These are phyloP conservation scores for Pristionchus mayeri DNA, from an alignment of 2,888 invertebrate species.

Conservation along the genomic window DNA sequence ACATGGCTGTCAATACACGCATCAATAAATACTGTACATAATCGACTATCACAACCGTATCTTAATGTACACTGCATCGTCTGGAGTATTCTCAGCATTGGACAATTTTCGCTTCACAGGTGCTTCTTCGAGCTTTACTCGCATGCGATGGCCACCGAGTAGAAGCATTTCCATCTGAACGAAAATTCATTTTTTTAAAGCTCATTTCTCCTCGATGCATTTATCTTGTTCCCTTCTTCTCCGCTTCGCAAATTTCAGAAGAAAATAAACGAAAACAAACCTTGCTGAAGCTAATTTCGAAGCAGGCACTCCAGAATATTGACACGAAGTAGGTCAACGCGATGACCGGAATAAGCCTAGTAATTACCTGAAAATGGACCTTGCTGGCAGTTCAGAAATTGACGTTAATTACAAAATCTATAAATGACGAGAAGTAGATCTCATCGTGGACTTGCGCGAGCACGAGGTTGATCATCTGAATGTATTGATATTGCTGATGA, in stretches of 20 bases:
- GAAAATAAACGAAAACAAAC: too few species aligned
- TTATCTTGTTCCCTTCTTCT: too few species aligned
- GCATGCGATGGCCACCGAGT: background rate
- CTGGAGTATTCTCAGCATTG: background rate
- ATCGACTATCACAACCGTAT: background rate
- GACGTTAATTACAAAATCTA: background rate
- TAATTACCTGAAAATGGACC: background rate
- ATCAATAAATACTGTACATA: too few species aligned
- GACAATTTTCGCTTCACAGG: background rate
- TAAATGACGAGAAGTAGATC: background rate
- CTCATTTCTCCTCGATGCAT: background rate
- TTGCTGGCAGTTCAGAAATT: background rate
- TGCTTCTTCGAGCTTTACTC: background rate
- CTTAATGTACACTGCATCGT: background rate
- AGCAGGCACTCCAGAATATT: background rate
- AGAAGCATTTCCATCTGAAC: background rate
- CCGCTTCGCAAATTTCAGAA: too few species aligned
- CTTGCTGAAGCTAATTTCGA: constrained; percentile 7
- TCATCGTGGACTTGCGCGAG: background rate
- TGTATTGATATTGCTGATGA: too few species aligned
- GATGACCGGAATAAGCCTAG: background rate
- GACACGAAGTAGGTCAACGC: background rate
- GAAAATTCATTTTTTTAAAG: background rate
- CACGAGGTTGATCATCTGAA: background rate
- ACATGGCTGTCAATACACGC: too few species aligned